Conservation (phyloP, 1,140 invertebrate genomes). For the Orius insidiosus region DNA sequence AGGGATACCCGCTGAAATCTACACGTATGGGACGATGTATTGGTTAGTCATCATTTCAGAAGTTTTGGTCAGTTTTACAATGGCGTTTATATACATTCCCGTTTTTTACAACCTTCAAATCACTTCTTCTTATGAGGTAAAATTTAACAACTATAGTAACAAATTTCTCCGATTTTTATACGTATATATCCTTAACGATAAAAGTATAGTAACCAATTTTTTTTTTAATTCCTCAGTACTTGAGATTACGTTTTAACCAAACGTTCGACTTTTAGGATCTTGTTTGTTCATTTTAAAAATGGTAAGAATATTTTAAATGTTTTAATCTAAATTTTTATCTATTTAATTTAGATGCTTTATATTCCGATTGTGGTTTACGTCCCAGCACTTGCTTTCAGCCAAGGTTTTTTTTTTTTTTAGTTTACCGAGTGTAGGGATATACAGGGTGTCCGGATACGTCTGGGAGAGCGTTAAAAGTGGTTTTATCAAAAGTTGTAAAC, state of each 20-base stretch:
- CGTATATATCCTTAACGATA: slow-evolving; percentile 6
- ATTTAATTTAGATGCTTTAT: slow-evolving; percentile 21
- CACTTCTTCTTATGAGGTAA: slow-evolving; percentile 63
- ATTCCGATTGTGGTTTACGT: slow-evolving; percentile 27
- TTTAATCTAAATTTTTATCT: slow-evolving; percentile 7
- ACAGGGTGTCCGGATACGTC: too few species aligned
- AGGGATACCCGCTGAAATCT: slow-evolving; percentile 79
- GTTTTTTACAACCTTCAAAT: slow-evolving; percentile 71
- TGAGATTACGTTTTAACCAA: slow-evolving; percentile 48
- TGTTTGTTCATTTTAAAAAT: slow-evolving; percentile 43
- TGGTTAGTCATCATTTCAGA: slow-evolving; percentile 48
- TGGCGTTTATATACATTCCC: slow-evolving; percentile 60
- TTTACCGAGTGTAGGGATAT: too few species aligned
- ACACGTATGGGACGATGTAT: slow-evolving; percentile 68
- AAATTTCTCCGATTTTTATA: slow-evolving; percentile 8
- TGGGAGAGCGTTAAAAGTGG: too few species aligned
- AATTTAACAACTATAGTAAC: neutral
- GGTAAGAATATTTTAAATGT: slow-evolving; percentile 22
- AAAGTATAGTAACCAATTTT: slow-evolving; percentile 16
- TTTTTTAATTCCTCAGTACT: slow-evolving; percentile 51
- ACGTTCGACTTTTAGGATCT: slow-evolving; percentile 43
- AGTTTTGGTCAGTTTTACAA: slow-evolving; percentile 48
- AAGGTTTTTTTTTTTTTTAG: slow-evolving; percentile 17
- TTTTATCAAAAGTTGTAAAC: too few species aligned
- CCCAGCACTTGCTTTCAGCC: slow-evolving; percentile 25